These are phyloP conservation scores for Oxyruncus cristatus DNA, from an alignment of 2,113 vertebrate genomes.

Conservation along the genomic window DNA sequence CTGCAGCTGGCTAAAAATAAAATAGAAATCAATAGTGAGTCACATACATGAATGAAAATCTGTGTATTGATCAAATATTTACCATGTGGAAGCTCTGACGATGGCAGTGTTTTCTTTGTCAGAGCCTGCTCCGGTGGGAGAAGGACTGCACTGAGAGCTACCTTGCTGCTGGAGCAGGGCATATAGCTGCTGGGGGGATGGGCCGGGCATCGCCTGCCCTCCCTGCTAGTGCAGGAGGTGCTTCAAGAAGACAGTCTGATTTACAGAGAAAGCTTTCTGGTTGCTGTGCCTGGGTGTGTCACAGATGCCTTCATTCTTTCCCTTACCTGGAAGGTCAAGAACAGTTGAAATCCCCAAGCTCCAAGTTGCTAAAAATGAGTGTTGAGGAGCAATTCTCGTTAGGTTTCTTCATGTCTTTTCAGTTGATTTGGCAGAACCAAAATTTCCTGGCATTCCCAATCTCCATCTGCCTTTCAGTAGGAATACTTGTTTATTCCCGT, in stretches of 20 bases:
- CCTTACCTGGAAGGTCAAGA: background rate
- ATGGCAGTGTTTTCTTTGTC: background rate
- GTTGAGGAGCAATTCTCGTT: background rate
- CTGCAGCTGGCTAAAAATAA: background rate
- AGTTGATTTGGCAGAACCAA: background rate
- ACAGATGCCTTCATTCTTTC: accelerated
- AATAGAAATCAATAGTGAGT: background rate
- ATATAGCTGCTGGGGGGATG: background rate
- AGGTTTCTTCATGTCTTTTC: background rate
- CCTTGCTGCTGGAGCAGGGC: background rate
- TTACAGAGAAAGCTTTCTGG: background rate
- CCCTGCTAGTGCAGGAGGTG: background rate
- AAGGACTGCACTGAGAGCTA: background rate
- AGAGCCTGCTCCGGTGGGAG: background rate
- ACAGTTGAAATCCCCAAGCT: background rate
- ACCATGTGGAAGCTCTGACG: background rate
- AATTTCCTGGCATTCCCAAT: background rate
- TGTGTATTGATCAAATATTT: background rate
- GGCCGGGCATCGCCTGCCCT: background rate
- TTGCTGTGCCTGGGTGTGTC: background rate
- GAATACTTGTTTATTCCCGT: background rate
- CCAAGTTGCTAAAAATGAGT: background rate
- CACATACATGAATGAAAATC: background rate
- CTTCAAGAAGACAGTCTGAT: background rate
- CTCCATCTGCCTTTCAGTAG: background rate